Base-by-base conservation (phyloP, 1,140 invertebrate species). In the Temnothorax longispinosus region DNA sequence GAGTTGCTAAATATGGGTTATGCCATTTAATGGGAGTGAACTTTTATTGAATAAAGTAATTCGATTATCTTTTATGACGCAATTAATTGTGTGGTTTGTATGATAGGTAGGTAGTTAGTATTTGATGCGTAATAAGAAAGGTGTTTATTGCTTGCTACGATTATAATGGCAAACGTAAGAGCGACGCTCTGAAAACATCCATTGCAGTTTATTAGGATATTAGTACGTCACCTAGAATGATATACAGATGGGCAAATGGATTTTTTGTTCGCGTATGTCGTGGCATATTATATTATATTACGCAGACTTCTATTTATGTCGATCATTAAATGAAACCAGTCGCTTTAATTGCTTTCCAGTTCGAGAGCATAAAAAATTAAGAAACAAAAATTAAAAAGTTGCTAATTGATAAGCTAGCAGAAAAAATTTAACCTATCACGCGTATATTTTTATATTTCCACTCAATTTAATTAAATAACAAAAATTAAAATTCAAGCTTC, bases 1-100 rank as follows among this genome's bases (percentile, higher is more conserved):
- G 8, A 41, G n/a, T 18, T 58, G 72, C 11, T 38, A 75, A 74
- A 75, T 18, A 35, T 56, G 13, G 11, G 10, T 38, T 21, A 41
- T 38, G 13, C n/a, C 41, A 44, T 44, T 62, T 44, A 44, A 62
- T 77, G 41, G 41, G 8, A 62, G n/a, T 2, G 44, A 27, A 50
- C 18, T 77, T 77, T 47, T 62, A 77, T 77, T 62, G 38, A 62
- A 18, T 62, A 47, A 77, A 77, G 13, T 62, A 75, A 75, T 75
- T 54, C 10, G 18, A 41, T 58, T 56, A 44, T 60, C 21, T 47
- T 76, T 76, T 60, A 60, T 44, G 54, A 76, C 4, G 38, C 54
- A 58, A 60, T 60, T 58, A 52, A 44, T 62, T 77, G 41, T 62
- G 4, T 47, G 3, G 3, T 47, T 11, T 3, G 38, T 1, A 13